Conservation (phyloP, 2,797 vertebrate species). For the Neoniphon sammara region DNA sequence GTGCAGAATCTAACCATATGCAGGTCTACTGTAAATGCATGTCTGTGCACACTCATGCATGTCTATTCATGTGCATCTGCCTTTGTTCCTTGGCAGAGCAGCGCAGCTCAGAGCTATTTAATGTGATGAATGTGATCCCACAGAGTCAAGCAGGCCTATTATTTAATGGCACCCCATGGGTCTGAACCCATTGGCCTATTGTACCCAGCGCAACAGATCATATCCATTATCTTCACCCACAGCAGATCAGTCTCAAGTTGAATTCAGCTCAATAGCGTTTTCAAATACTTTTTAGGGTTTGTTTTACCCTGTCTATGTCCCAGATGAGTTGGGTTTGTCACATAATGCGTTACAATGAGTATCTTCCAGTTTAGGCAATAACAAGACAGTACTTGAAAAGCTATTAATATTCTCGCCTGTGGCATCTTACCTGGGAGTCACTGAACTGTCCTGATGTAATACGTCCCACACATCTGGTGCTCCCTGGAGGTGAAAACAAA, state of each 20-base stretch:
- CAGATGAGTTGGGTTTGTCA: neutral
- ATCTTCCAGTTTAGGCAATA: too few relatives aligned
- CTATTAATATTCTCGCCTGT: too few relatives aligned
- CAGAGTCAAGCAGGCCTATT: constrained; percentile 48
- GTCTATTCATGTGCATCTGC: constrained; percentile 41
- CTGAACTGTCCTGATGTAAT: too few relatives aligned
- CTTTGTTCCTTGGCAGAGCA: constrained; percentile 28
- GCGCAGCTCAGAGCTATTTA: constrained; percentile 50
- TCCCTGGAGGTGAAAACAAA: too few relatives aligned
- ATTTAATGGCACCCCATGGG: constrained; percentile 65
- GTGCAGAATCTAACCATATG: neutral
- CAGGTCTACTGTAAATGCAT: neutral
- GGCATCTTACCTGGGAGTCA: too few relatives aligned
- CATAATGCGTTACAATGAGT: too few relatives aligned
- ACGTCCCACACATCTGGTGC: too few relatives aligned
- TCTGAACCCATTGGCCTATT: constrained; percentile 66
- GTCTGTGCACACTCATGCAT: neutral
- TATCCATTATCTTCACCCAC: constrained; percentile 43
- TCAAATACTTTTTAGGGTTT: neutral
- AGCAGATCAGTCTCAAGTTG: neutral
- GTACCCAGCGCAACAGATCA: constrained; percentile 41
- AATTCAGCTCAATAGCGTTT: neutral
- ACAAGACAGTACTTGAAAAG: too few relatives aligned
- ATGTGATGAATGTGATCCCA: constrained; percentile 64
- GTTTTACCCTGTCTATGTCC: neutral